These are phyloP conservation scores for Acronicta aceris DNA, from an alignment of 2,888 invertebrate species.

Conservation along the genomic window DNA sequence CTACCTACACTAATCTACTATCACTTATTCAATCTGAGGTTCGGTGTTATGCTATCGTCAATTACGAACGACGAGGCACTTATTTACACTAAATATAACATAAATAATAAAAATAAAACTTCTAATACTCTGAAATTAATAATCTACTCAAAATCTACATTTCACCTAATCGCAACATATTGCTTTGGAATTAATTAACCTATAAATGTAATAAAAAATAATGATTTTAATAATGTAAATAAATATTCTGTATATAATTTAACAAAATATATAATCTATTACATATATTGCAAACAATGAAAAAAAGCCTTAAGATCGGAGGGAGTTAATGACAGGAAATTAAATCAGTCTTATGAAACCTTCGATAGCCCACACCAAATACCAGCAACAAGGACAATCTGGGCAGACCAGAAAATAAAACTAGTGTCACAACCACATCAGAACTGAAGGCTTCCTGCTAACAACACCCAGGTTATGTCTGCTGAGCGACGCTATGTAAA, in stretches of 20 bases:
- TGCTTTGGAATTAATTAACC: not conserved
- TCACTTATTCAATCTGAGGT: too few relatives aligned
- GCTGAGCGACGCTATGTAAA: constrained; percentile 8
- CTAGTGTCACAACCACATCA: not conserved
- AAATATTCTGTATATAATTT: constrained; percentile 18
- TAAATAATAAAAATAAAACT: too few relatives aligned
- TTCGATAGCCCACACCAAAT: constrained; percentile 20
- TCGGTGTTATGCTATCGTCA: too few relatives aligned
- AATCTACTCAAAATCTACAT: too few relatives aligned
- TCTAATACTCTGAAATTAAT: too few relatives aligned
- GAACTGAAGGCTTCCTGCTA: constrained; percentile 13
- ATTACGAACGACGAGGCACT: too few relatives aligned
- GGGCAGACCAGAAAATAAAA: constrained; percentile 2
- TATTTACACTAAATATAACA: too few relatives aligned
- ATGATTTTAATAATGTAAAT: constrained; percentile 8
- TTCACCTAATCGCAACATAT: not conserved
- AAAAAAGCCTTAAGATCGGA: constrained; percentile 16
- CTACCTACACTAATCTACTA: not conserved
- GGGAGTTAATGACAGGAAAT: not conserved
- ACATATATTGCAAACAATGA: constrained; percentile 17
- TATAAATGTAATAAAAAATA: constrained; percentile 12
- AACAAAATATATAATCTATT: constrained; percentile 7
- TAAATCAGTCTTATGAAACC: constrained; percentile 21
- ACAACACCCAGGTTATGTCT: constrained; percentile 12
- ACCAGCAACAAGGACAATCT: constrained; percentile 44